A percentile compares a stretch with the other conserved stretches of the same genome.
phyloP scores from a whole-genome alignment of 2,113 vertebrate genomes.

The Noturus placidus region DNA sequence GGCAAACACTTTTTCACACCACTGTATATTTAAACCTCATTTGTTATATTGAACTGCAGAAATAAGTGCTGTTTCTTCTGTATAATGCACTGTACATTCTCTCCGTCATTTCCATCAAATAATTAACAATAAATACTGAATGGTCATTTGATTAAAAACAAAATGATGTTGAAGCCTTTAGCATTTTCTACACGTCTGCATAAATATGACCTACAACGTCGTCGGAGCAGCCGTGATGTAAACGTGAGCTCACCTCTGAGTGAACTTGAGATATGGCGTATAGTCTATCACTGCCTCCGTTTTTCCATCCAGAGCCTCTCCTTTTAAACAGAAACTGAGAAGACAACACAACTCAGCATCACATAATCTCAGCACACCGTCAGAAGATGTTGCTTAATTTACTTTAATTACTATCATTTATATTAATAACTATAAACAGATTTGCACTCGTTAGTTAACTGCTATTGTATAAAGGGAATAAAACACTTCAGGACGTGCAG shows the following conservation, averaged over 20 bases:
- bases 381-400: no score
- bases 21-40: no score
- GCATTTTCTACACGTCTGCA: no score
- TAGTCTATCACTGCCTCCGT: constrained; percentile 89
- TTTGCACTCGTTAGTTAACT: neutral
- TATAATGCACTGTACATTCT: neutral
- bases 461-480: neutral
- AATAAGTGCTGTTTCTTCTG: neutral
- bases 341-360: constrained; percentile 20
- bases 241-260: constrained; percentile 81
- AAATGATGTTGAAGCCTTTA: neutral
- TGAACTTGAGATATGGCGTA: constrained; percentile 96
- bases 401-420: no score
- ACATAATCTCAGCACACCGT: neutral
- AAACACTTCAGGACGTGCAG: no score
- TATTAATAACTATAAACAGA: neutral
- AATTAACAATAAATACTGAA: neutral
- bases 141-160: neutral
- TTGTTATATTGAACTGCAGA: neutral
- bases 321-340: constrained; percentile 94
- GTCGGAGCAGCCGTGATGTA: neutral
- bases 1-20: no score
- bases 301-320: constrained; percentile 91
- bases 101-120: neutral
- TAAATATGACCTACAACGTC: no score